Base-by-base conservation (phyloP, 2,797 vertebrate species). In the Micromesistius poutassou region DNA sequence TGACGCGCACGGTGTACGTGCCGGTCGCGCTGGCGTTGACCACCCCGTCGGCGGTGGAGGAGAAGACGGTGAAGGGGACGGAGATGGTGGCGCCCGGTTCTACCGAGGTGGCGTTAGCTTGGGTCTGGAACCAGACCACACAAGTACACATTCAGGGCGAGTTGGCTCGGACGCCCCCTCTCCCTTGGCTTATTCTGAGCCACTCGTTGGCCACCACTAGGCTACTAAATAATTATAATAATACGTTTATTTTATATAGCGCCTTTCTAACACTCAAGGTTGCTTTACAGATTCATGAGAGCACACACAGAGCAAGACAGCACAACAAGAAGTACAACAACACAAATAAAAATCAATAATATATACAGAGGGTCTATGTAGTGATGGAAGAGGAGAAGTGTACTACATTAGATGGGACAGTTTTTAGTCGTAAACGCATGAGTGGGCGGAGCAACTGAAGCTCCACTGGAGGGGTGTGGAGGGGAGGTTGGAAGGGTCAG, bases 51-150 rank as follows among this genome's bases (percentile, higher is more conserved):
- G 73, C 13, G 4, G 16, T 85, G 2, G 79, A 2, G 6, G 80
- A 0, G 0, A 94, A 0, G 0, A 94, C 84, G 0, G 85, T 88
- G 79, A 94, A 93, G 7, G 83, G 85, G 70, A 94, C 12, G 19
- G 86, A 85, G 73, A 89, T 35, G 22, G 55, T 83, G 55, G 84
- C 83, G 0, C 91, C 93, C 0, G 88, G 91, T 72, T 91, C 85
- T 22, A 92, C 12, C 16, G 71, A 81, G n/a, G 81, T 87, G 46
- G 0, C 82, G 80, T 80, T 81, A 33, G 13, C 14, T 82, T 85
- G 42, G 0, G 80, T 22, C 93, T 94, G 35, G 22, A 75, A 33
- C 62, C 30, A 66, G 19, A 62, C 5, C 74, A 13, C 55, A 9
- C 10, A 30, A 19, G 35, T 25, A 12, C 28, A 30, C 10, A 46